A percentile compares a stretch with the other conserved stretches of the same genome.
phyloP scores from a whole-genome alignment of 2,797 vertebrate genomes.

The Caiman crocodilus region DNA sequence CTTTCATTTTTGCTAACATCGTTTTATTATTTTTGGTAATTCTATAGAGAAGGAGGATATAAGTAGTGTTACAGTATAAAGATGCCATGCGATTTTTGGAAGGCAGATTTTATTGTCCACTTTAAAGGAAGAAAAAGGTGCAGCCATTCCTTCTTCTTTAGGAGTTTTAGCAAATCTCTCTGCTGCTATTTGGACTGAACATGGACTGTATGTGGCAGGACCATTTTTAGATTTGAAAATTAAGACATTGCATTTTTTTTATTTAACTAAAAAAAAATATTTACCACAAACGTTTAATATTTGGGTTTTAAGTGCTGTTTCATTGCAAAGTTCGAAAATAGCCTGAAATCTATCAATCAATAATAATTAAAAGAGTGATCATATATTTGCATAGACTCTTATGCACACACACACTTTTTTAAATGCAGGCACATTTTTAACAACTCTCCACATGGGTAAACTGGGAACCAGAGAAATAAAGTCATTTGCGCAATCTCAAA shows the following conservation, averaged over 20 bases:
- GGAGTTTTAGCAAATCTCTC: neutral
- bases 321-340: neutral
- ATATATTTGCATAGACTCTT: neutral
- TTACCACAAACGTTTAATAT: neutral
- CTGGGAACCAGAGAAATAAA: neutral
- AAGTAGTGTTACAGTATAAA: neutral
- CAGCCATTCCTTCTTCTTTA: neutral
- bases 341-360: neutral
- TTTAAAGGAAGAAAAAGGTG: neutral
- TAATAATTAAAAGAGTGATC: neutral
- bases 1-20: neutral
- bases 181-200: neutral
- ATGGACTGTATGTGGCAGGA: neutral
- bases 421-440: neutral
- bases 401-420: neutral
- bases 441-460: neutral
- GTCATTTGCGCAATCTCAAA: rapidly evolving
- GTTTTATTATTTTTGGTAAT: neutral
- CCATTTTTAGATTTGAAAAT: neutral
- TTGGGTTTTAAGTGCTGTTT: neutral
- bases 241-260: neutral
- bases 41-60: neutral
- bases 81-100: neutral
- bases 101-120: neutral
- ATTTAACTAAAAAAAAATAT: neutral